Percentiles rank a stretch among this genome's conserved stretches.
Conservation (phyloP, 53 echinoderm and acorn worm species). For the Henricia sp. region DNA sequence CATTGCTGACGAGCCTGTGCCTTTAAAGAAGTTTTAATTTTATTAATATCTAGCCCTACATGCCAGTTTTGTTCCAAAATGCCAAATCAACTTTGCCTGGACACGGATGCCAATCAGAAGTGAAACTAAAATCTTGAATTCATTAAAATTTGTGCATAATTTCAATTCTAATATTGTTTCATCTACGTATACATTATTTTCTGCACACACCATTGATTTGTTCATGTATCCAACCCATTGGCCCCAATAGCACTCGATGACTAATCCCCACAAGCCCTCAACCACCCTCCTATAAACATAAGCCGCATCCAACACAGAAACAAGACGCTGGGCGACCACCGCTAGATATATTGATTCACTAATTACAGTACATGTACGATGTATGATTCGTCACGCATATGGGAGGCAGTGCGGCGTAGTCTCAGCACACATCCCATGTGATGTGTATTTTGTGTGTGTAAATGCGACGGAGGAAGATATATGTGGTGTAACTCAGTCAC, state of each 20-base stretch:
- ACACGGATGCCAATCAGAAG: too few relatives aligned
- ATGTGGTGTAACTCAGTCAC: neutral
- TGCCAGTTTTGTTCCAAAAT: too few relatives aligned
- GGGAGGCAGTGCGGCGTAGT: neutral
- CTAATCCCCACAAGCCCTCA: constrained; percentile 7
- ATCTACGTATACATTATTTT: too few relatives aligned
- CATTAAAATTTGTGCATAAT: too few relatives aligned
- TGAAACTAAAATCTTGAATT: too few relatives aligned
- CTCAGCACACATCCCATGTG: neutral
- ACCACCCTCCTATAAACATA: neutral
- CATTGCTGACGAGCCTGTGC: too few relatives aligned
- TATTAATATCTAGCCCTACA: too few relatives aligned
- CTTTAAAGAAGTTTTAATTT: too few relatives aligned
- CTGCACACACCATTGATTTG: too few relatives aligned
- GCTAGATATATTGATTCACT: constrained; percentile 34
- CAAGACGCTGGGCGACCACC: constrained; percentile 13
- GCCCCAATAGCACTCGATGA: neutral
- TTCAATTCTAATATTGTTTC: too few relatives aligned
- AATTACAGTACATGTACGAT: constrained; percentile 30
- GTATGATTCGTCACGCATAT: constrained; percentile 11
- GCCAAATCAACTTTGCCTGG: too few relatives aligned
- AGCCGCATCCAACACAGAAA: constrained; percentile 22
- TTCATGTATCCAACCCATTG: constrained; percentile 10
- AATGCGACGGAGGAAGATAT: too few relatives aligned
- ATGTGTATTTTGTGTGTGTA: neutral